Percentiles rank a stretch among this genome's conserved stretches.
Evolutionary conservation across 2,797 vertebrate species (phyloP).

Genomic region (Pipistrellus pygmaeus): DNA sequence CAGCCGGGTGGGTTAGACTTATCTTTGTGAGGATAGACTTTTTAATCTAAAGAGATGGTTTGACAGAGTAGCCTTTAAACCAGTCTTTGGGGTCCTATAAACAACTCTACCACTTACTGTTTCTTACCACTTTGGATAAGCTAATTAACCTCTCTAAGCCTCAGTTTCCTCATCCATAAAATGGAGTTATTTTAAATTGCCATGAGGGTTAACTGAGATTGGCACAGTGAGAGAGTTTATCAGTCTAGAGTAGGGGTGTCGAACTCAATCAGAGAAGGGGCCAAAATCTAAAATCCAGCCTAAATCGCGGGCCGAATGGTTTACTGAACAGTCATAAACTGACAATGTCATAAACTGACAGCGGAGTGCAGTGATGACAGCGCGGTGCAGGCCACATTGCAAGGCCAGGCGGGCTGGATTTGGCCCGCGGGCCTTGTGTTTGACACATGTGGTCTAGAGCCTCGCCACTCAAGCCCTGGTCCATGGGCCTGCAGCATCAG

Average conservation of each 20-base stretch:
- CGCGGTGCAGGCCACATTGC: no score
- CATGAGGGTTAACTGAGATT: conserved; percentile 38
- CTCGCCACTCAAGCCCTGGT: neutral
- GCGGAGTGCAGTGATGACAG: no score
- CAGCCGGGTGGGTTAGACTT: neutral
- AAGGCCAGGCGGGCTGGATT: no score
- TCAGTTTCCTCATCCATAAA: conserved; percentile 53
- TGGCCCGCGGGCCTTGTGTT: no score
- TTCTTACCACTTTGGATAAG: conserved; percentile 40
- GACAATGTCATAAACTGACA: no score
- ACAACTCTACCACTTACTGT: neutral
- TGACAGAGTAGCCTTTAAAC: conserved; percentile 22
- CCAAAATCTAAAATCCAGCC: no score
- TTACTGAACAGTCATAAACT: no score
- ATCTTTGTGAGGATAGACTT: neutral
- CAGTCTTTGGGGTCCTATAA: neutral
- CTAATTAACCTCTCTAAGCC: conserved; percentile 56
- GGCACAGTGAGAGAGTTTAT: conserved; percentile 1
- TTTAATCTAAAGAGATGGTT: conserved; percentile 30
- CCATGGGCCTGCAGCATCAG: neutral
- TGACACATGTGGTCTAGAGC: no score
- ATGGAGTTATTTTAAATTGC: conserved; percentile 41
- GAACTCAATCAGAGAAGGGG: no score
- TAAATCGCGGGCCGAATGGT: no score
- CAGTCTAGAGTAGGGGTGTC: conserved; percentile 39